Evolutionary conservation across 2,797 vertebrate genomes (phyloP), one percentile per base, ranked within the genome.

Genomic region (Microctenopoma stevenorrisi): DNA sequence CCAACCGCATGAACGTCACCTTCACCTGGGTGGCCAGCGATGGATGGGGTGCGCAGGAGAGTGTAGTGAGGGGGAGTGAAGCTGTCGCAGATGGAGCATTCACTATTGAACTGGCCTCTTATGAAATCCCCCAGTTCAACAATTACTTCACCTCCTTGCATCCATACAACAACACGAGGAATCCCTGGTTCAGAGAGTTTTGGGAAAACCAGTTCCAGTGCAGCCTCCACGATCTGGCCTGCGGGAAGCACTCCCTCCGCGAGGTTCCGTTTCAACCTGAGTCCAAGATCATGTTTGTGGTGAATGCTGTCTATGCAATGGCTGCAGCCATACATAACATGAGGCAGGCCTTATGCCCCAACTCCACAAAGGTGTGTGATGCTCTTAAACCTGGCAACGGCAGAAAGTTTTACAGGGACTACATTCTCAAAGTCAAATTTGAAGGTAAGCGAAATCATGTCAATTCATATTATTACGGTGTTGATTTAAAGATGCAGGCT

Each of bases 1-100:
- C 96, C 35, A 95, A 95, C 66, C 95, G 96, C 84, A 96, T 95
- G 94, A 99, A 99, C 0, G 95, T 95, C 77, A 94, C 94, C 91
- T 99, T 99, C 85, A 95, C 80, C 40, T 99, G 98, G 98, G 98
- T 99, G 89, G 98, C 98, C 71, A 99, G 98, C 0, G 98, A 99
- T 0, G 98, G 98, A 51, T 99, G 98, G 98, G 98, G 98, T 9
- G 97, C 98, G 0, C 95, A 98, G 78, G 97, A 99, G 89, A 98
- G 96, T 0, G 98, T 99, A 76, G 97, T 99, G 68, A 94, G 94
- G 0, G 97, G 98, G 18, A 98, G 96, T 0, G 97, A 99, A 78
- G 93, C 91, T 0, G 95, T 96, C 5, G 98, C 98, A 0, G 95
- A 98, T 5, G 97, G 98, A 0, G 98, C 98, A 0, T 97, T 99